Evolutionary conservation across 1,140 invertebrate genomes (phyloP), one percentile per base, ranked within the genome.

Genomic region (Lasaia peninsularis): DNA sequence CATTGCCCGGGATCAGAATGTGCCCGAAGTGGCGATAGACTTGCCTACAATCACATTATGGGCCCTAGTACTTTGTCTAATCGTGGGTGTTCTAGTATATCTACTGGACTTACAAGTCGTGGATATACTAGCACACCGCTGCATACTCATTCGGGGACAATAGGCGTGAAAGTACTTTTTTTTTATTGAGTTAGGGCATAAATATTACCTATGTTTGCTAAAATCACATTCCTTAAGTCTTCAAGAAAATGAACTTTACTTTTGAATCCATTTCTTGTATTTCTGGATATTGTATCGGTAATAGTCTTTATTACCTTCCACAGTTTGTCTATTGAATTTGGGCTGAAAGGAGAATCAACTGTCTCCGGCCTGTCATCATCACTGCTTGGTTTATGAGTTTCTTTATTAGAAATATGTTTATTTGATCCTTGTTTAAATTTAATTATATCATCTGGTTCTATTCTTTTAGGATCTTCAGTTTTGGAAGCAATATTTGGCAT

Each of bases 171-270:
- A n/a, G n/a, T n/a, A n/a, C n/a, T n/a, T n/a, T n/a, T n/a, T n/a
- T n/a, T n/a, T n/a, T n/a, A n/a, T n/a, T n/a, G n/a, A n/a, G n/a
- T n/a, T n/a, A n/a, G n/a, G n/a, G n/a, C n/a, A n/a, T n/a, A n/a
- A 31, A 35, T 20, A 89, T 88, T 78, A 93, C 92, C 89, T 63
- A 93, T 93, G 58, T 90, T 88, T 18, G 75, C 69, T 55, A 93
- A 65, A 20, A 93, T 77, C 62, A 87, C 82, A 63, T 92, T 80
- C 44, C 89, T 89, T n/a, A 93, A 70, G 31, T 89, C 71, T 52
- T 90, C 84, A 14, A 93, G 77, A 40, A 91, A 89, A 57, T 81
- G 79, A n/a, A 92, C 77, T 83, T 93, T 93, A 28, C 88, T 88
- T 40, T 88, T 87, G 21, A 92, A 80, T 28, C 78, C 85, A 33